Base-by-base conservation (phyloP, 2,113 vertebrate species). In the Cryptomyrus ogoouensis region DNA sequence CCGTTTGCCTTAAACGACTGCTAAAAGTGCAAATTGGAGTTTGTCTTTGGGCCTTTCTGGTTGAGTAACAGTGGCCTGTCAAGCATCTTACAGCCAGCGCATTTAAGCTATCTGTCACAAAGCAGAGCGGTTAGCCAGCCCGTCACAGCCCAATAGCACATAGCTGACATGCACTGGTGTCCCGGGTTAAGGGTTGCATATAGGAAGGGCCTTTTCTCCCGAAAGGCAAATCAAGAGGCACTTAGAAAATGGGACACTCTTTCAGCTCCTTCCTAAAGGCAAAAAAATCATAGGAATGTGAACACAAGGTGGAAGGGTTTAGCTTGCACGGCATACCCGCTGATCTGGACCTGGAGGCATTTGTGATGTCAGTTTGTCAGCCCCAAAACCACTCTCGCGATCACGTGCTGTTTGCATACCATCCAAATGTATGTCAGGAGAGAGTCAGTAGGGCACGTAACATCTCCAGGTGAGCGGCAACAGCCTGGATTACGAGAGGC, bases 221-320 rank as follows among this genome's bases (percentile, higher is more conserved):
- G 12, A 83, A 46, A 47, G 83, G 83, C 44, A 84, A 84, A 46
- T 84, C 39, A 10, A 84, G 21, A 47, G 83, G 7, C 42, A 46
- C 21, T 24, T 24, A 17, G 74, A 80, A 80, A 39, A 42, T 31
- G 35, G 74, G 74, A 80, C 35, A 39, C 74, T 80, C 15, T 80
- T 80, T 80, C 31, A 80, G 31, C 74, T 42, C 13, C 35, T 42
- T 80, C 31, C 35, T 39, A 80, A 42, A 42, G 74, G 31, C 62
- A 70, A 70, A 93, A 95, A 92, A 94, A 94, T 93, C 93, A 93
- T 93, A 91, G 91, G 77, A 91, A 93, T 93, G 94, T 94, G 46
- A 86, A 85, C 83, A 13, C 21, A 93, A 94, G 91, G 92, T 92
- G 94, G 94, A 94, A 93, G 94, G 91, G 92, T 93, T 91, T 88